Base-by-base conservation (phyloP, 2,888 invertebrate species). In the Marronus borbonicus region DNA sequence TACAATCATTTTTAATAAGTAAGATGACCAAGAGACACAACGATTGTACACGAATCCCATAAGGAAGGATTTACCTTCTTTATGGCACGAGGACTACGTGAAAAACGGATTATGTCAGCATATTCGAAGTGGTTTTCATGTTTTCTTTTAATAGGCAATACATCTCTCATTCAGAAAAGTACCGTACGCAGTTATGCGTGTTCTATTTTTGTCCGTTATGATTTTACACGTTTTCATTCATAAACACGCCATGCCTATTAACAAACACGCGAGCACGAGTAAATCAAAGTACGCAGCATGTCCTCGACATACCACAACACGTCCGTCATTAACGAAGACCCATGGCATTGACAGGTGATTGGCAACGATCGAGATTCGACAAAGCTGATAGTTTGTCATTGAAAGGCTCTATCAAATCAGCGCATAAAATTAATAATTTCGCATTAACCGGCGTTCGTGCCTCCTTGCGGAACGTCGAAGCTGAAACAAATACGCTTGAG, bases 401-500 rank as follows among this genome's bases (percentile, higher is more conserved):
- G 55, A 55, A 55, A 55, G 55, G n/a, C 31, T 62, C n/a, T 66
- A 20, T 66, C 66, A 44, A 24, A 66, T 66, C 66, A n/a, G 1
- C 58, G 36, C n/a, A 70, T 7, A n/a, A n/a, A 55, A 36, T 36
- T 17, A 36, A 70, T 58, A 70, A 70, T 70, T 70, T 58, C 58
- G 7, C 36, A 58, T 70, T 58, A 58, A 70, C 36, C 55, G 36
- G 10, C 36, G 58, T 24, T 39, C 58, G 39, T n/a, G n/a, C 3
- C 55, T 17, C 7, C 70, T 70, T 58, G 39, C 70, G 55, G 17
- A 36, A 70, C 70, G 58, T 70, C 70, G 55, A 36, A 58, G 20
- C 70, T 58, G 66, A 65, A 76, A 76, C 66, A 65, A 76, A 76
- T 66, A 31, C 50, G 65, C 66, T 65, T 44, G 66, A 65, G 65